These are phyloP conservation scores for Hypomesus transpacificus DNA, from an alignment of 2,113 vertebrate genomes.

Conservation along the genomic window DNA sequence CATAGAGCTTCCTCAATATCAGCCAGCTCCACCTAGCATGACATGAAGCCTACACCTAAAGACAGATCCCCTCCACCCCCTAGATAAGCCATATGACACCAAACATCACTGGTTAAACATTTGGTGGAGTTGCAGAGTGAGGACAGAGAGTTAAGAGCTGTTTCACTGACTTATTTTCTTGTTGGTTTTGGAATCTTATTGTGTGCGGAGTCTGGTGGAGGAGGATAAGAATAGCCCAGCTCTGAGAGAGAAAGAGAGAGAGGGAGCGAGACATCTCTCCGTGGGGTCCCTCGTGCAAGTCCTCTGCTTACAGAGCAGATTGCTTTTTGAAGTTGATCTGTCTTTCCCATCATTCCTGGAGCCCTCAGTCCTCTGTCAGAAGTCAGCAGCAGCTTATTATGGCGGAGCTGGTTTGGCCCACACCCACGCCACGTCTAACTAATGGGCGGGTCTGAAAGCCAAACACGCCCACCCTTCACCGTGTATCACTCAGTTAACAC, in stretches of 20 bases:
- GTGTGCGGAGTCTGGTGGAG: constrained; percentile 17
- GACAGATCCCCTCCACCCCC: too few species aligned
- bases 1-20: too few species aligned
- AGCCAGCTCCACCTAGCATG: neutral
- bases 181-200: constrained; percentile 19
- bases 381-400: constrained; percentile 17
- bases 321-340: constrained; percentile 18
- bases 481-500: neutral
- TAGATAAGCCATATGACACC: too few species aligned
- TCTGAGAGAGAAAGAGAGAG: constrained; percentile 17
- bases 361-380: constrained; percentile 1
- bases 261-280: constrained; percentile 34
- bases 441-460: constrained; percentile 13
- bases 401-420: neutral
- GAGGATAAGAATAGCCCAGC: constrained; percentile 50
- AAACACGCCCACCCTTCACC: neutral
- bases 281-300: constrained; percentile 34
- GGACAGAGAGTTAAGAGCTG: constrained; percentile 6
- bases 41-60: neutral
- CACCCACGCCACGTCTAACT: constrained; percentile 1
- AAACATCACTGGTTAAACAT: constrained; percentile 24
- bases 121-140: constrained; percentile 16
- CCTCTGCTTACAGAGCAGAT: constrained; percentile 31
- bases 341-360: constrained; percentile 39
- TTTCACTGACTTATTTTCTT: constrained; percentile 29